Evolutionary conservation across 2,113 vertebrate species (phyloP).

Genomic region (Hippolais icterina): DNA sequence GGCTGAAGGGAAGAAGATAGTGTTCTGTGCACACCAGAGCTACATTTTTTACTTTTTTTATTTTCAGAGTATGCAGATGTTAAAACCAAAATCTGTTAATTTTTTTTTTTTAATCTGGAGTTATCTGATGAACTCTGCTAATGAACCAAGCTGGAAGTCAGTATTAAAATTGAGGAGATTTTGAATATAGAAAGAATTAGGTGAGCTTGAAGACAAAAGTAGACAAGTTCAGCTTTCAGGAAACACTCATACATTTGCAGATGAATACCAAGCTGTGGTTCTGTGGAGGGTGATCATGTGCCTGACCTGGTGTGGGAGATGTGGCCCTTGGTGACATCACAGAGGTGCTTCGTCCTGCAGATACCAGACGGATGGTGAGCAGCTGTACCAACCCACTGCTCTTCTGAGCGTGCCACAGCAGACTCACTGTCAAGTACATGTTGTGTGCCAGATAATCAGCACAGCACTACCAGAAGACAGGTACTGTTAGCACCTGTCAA

Average conservation of each 20-base stretch:
- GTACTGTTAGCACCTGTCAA: not conserved
- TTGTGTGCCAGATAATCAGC: not conserved
- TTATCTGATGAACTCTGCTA: not conserved
- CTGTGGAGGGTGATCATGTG: not conserved
- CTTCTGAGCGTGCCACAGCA: not conserved
- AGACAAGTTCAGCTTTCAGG: not conserved
- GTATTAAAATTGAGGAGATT: not conserved
- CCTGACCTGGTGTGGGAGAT: accelerated
- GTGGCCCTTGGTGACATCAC: not conserved
- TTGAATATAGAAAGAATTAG: not conserved
- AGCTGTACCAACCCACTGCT: not conserved
- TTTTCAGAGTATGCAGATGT: not conserved
- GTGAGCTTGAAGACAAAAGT: not conserved
- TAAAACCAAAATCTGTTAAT: not conserved
- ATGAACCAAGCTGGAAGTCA: not conserved
- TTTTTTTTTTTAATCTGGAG: not conserved
- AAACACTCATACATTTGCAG: not conserved
- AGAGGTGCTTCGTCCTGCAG: not conserved
- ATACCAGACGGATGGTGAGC: not conserved
- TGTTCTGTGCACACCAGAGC: not conserved
- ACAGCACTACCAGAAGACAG: not conserved
- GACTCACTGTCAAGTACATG: accelerated
- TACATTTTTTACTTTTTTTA: not conserved
- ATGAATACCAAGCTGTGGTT: not conserved
- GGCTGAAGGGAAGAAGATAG: not conserved